Evolutionary conservation across 2,888 invertebrate genomes (phyloP), one percentile per base, ranked within the genome.

Genomic region (Girardia tigrina): DNA sequence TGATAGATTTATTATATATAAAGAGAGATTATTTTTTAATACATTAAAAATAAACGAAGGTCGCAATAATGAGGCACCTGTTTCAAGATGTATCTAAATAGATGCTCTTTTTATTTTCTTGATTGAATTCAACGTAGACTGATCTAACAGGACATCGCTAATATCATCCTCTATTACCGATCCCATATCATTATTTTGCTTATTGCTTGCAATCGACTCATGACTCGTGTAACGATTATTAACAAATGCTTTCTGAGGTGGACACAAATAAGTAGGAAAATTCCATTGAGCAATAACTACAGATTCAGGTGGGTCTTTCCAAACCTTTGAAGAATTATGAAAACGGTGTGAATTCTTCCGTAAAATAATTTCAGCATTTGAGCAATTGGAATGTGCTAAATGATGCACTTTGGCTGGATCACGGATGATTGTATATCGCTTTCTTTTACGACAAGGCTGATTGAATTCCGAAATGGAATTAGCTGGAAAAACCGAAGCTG

Each of bases 371-470:
- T 56, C 56, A 56, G 56, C 56, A 56, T 56, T 56, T 56, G 56
- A 56, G 56, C 56, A 56, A 56, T 56, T 56, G 56, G 56, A 56
- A 56, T 56, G 56, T 56, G 73, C 73, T 26, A 73, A 42, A 29
- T 73, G 73, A n/a, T 73, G 73, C 73, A 73, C 73, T 29, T 29
- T 29, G 28, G 36, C 73, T 4, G 73, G 73, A 28, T 36, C 73
- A 20, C 73, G 73, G 26, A 42, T 73, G 20, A 29, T 28, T 26
- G 73, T 73, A 29, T 73, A 73, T 6, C 73, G 73, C 12, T 28
- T 73, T 73, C 73, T 28, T 29, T 29, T 73, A 42, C 73, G 73
- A 26, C 36, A 42, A 26, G 73, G 28, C 29, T 73, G 42, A 56
- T 16, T 56, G 23, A 56, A 56, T 16, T 56, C 56, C 56, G 23